Conservation (phyloP, 2,888 invertebrate species). For the Portevinia maculata region DNA sequence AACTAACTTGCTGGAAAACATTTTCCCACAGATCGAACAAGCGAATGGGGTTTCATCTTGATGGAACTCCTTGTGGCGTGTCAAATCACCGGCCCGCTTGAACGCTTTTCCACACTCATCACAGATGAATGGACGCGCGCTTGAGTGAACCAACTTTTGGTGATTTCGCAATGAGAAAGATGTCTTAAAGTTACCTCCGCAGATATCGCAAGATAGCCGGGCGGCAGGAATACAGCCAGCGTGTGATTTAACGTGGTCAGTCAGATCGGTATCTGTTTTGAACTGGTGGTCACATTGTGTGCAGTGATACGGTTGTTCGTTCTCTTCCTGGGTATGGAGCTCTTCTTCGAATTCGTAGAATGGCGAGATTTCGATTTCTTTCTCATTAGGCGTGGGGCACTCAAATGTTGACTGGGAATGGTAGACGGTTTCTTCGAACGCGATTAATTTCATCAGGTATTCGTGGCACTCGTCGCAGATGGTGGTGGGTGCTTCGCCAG, state of each 20-base stretch:
- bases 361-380: background rate
- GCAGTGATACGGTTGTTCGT: background rate
- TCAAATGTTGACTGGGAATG: constrained; percentile 22
- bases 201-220: constrained; percentile 32
- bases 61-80: constrained; percentile 59
- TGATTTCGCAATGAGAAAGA: constrained; percentile 11
- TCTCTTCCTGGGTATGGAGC: background rate
- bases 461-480: constrained; percentile 43
- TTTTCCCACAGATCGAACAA: constrained; percentile 40
- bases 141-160: constrained; percentile 28
- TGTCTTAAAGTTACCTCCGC: constrained; percentile 23
- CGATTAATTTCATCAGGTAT: constrained; percentile 14
- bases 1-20: constrained; percentile 56
- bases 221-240: no score
- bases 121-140: constrained; percentile 40
- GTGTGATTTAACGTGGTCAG: constrained; percentile 3
- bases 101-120: constrained; percentile 46
- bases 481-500: constrained; percentile 17
- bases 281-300: constrained; percentile 13
- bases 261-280: background rate
- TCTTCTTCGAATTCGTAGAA: background rate
- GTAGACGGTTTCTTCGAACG: constrained; percentile 32
- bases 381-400: background rate
- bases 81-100: constrained; percentile 39
- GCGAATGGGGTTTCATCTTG: constrained; percentile 51